phyloP scores from a whole-genome alignment of 2,113 vertebrate genomes.

The Paedocypris sp. region DNA sequence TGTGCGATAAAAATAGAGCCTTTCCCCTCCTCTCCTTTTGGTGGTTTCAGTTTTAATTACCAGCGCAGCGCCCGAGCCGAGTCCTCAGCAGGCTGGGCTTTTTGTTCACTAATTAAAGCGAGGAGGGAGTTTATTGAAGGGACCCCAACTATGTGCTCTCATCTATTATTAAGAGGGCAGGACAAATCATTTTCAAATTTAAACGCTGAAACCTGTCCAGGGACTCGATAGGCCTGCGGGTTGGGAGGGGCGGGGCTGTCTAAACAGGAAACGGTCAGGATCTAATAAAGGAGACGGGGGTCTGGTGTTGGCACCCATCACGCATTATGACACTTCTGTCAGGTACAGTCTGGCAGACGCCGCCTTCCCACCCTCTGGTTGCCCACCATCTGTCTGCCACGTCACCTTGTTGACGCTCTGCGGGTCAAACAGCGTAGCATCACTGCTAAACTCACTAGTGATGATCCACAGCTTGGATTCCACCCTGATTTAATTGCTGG shows the following conservation, averaged over 20 bases:
- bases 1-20: constrained; percentile 88
- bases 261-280: constrained; percentile 10
- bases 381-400: constrained; percentile 17
- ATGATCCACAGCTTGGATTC: constrained; percentile 40
- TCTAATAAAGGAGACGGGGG: neutral
- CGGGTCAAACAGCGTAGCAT: constrained; percentile 24
- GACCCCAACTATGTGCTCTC: constrained; percentile 74
- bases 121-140: constrained; percentile 83
- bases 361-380: constrained; percentile 1
- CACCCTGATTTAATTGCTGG: constrained; percentile 53
- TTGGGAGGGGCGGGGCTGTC: constrained; percentile 42
- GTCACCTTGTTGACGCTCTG: constrained; percentile 11
- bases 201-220: constrained; percentile 74
- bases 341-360: neutral
- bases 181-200: constrained; percentile 88
- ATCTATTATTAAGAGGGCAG: constrained; percentile 88
- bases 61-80: constrained; percentile 74
- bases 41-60: constrained; percentile 89
- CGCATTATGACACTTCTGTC: constrained; percentile 4
- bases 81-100: constrained; percentile 74
- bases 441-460: constrained; percentile 26
- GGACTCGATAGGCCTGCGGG: constrained; percentile 53
- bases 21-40: constrained; percentile 67
- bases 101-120: constrained; percentile 88
- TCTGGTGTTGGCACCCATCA: neutral